Evolutionary conservation across 2,888 invertebrate genomes (phyloP).

Genomic region (Gerris lacustris): DNA sequence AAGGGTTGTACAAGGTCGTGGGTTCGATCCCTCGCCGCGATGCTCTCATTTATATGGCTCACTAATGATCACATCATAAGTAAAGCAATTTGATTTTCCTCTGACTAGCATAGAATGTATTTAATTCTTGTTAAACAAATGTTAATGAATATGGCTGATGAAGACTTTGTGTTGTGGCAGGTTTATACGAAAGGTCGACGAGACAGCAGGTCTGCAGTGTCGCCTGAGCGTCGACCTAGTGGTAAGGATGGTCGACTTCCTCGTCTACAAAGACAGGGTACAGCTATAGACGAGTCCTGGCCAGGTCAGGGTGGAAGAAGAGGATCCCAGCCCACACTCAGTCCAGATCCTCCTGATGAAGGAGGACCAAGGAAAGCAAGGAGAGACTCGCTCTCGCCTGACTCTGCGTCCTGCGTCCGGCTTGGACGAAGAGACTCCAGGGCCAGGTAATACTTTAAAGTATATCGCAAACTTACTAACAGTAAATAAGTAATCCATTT

Average conservation of each 20-base stretch:
- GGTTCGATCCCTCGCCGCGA: too few species aligned
- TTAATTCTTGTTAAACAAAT: too few species aligned
- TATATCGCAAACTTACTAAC: too few species aligned
- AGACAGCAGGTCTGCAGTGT: slow-evolving; percentile 35
- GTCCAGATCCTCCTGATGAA: slow-evolving; percentile 12
- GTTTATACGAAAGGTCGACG: slow-evolving; percentile 35
- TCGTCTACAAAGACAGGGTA: slow-evolving; percentile 71
- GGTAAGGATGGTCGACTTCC: slow-evolving; percentile 41
- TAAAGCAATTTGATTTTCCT: too few species aligned
- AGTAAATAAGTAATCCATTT: too few species aligned
- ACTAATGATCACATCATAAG: too few species aligned
- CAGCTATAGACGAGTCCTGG: slow-evolving; percentile 75
- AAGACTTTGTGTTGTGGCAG: slow-evolving; percentile 20
- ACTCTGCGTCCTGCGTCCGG: slow-evolving; percentile 55
- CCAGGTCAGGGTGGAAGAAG: slow-evolving; percentile 44
- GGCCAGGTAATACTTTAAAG: slow-evolving; percentile 21
- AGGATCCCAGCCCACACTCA: slow-evolving; percentile 16
- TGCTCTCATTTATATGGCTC: too few species aligned
- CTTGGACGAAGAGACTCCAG: slow-evolving; percentile 60
- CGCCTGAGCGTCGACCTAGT: slow-evolving; percentile 35
- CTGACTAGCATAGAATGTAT: too few species aligned
- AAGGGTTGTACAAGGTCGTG: too few species aligned
- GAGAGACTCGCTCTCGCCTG: slow-evolving; percentile 78
- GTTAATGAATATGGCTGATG: too few species aligned
- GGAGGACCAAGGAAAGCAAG: slow-evolving; percentile 49